A percentile compares a stretch with the other conserved stretches of the same genome.
Conservation (phyloP, 2,113 vertebrate genomes). For the Perccottus glenii region DNA sequence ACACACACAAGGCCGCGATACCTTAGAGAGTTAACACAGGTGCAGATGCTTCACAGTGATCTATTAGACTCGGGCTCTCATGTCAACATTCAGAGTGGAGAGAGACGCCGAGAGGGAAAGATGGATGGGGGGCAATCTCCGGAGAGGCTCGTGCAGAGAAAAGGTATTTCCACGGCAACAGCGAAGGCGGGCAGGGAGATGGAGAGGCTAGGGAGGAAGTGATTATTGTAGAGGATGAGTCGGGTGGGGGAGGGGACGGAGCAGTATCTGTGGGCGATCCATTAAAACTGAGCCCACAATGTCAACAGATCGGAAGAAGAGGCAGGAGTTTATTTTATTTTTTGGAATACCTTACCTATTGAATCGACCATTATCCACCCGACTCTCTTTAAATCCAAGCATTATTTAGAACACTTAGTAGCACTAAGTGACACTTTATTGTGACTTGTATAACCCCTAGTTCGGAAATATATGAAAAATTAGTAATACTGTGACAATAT, state of each 20-base stretch:
- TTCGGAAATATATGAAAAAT: too few species aligned
- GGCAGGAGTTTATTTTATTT: constrained; percentile 3
- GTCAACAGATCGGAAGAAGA: constrained; percentile 57
- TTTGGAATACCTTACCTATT: too few species aligned
- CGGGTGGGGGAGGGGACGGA: constrained; percentile 23
- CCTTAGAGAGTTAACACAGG: constrained; percentile 75
- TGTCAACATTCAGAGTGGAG: constrained; percentile 71
- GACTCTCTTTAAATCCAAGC: constrained; percentile 17
- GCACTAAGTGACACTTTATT: too few species aligned
- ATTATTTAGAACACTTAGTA: too few species aligned
- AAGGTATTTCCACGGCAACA: constrained; percentile 60
- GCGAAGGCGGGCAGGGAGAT: constrained; percentile 22
- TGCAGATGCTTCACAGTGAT: constrained; percentile 76
- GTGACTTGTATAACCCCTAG: too few species aligned
- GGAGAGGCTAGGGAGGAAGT: constrained; percentile 29
- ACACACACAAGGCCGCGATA: constrained; percentile 24
- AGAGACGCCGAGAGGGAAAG: constrained; percentile 60
- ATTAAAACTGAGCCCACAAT: constrained; percentile 62
- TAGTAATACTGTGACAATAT: too few species aligned
- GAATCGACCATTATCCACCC: too few species aligned
- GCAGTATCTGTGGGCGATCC: constrained; percentile 63
- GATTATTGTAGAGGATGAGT: constrained; percentile 50
- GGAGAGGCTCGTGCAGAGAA: constrained; percentile 51
- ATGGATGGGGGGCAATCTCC: constrained; percentile 66
- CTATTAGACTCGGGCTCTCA: constrained; percentile 72